phyloP scores from a whole-genome alignment of 2,113 vertebrate genomes.

The Charina bottae region DNA sequence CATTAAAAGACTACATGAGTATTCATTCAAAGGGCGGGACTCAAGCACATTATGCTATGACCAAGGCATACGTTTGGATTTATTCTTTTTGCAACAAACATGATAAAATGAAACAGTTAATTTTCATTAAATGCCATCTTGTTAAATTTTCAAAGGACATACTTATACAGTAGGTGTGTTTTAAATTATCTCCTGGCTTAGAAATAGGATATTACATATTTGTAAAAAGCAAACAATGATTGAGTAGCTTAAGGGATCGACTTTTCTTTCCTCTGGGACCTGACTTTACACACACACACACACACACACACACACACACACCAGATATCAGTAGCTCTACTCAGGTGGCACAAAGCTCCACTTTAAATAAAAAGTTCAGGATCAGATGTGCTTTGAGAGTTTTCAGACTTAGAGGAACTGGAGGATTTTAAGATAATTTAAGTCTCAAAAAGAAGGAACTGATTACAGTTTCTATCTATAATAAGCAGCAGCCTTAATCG shows the following conservation, averaged over 20 bases:
- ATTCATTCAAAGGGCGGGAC: slow-evolving; percentile 44
- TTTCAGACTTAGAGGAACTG: slow-evolving; percentile 35
- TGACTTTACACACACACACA: slow-evolving; percentile 72
- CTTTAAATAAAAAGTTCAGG: slow-evolving; percentile 58
- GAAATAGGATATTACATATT: slow-evolving; percentile 79
- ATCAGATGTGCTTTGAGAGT: slow-evolving; percentile 55
- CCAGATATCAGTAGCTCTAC: slow-evolving; percentile 71
- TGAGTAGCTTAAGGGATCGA: slow-evolving; percentile 83
- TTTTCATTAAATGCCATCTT: slow-evolving; percentile 69
- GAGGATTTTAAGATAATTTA: slow-evolving; percentile 47
- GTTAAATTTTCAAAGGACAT: slow-evolving; percentile 65
- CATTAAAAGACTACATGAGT: not conserved
- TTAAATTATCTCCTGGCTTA: slow-evolving; percentile 73
- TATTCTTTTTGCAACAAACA: slow-evolving; percentile 50
- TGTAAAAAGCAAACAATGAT: slow-evolving; percentile 80
- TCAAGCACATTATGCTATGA: slow-evolving; percentile 34
- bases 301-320: too few relatives aligned
- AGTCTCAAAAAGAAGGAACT: slow-evolving; percentile 48
- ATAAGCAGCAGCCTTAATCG: slow-evolving; percentile 55
- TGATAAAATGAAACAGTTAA: slow-evolving; percentile 61
- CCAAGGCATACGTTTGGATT: slow-evolving; percentile 55
- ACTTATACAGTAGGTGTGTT: slow-evolving; percentile 69
- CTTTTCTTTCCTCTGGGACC: slow-evolving; percentile 79
- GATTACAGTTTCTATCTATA: slow-evolving; percentile 67
- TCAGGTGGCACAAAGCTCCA: slow-evolving; percentile 66